Base-by-base conservation (phyloP, 2,888 invertebrate genomes). In the Drosophila neotestacea region DNA sequence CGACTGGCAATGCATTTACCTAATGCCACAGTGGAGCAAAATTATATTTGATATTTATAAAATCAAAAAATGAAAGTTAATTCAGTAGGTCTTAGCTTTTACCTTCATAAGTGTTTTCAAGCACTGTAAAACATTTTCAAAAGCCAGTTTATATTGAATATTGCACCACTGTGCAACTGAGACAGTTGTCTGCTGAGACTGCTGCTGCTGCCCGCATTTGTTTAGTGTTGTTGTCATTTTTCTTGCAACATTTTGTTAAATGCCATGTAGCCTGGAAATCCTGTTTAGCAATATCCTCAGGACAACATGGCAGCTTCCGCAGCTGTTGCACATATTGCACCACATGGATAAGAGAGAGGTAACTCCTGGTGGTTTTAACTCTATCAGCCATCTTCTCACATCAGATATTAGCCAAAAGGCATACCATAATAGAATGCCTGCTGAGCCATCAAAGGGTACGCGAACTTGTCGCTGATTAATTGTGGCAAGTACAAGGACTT, bases 191-290 rank as follows among this genome's bases (percentile, higher is more conserved):
- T 65, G 62, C 51, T 44, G 54, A 46, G 41, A 30, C 58, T 59
- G 50, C 44, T 52, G 56, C 58, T 59, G 50, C 44, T 52, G 56
- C 52, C 28, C 36, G 58, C 69, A 70, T 79, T 76, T 83, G 70
- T 77, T 70, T 68, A 66, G 71, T 75, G 42, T 42, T 58, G 72
- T 34, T 69, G 69, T 52, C 60, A 66, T 73, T 77, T 77, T 63
- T 80, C 67, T 80, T 55, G 68, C 78, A 73, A 69, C 78, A 76
- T 77, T 87, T 79, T 70, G 74, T 80, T 80, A 78, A 84, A 82
- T 80, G 81, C 82, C 82, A 80, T 77, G 81, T 76, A 76, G 83
- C 83, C 79, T 85, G 85, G 72, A 86, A 85, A 77, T 86, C 83
- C 88, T 88, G 88, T 85, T 85, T 85, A 75, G 77, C 81, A 81